Evolutionary conservation across 2,113 vertebrate genomes (phyloP).

Genomic region (Calyptommatus sinebrachiatus): DNA sequence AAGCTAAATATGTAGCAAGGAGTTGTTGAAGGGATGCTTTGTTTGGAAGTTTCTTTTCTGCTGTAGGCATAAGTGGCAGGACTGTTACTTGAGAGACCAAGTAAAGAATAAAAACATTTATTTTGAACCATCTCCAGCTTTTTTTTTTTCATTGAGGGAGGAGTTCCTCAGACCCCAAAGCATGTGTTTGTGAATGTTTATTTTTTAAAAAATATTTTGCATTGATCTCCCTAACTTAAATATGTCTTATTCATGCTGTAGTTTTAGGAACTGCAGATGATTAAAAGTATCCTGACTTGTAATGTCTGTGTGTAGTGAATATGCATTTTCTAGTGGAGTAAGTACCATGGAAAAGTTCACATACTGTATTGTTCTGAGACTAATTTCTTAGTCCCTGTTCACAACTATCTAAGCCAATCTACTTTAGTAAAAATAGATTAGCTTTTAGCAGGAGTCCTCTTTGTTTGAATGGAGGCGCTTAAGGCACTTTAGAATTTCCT

Average conservation of each 20-base stretch:
- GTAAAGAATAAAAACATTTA: not conserved
- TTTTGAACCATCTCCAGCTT: not conserved
- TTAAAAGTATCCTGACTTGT: not conserved
- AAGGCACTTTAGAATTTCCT: too few species aligned
- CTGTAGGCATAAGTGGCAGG: not conserved
- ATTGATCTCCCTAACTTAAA: not conserved
- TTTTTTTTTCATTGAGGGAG: not conserved
- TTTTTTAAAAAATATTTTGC: not conserved
- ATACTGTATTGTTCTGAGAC: too few species aligned
- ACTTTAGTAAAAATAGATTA: too few species aligned
- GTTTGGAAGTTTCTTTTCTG: not conserved
- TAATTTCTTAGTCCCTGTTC: too few species aligned
- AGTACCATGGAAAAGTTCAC: too few species aligned
- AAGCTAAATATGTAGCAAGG: conserved; percentile 13
- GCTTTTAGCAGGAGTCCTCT: too few species aligned
- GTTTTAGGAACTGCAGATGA: not conserved
- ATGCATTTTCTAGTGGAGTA: too few species aligned
- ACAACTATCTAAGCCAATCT: too few species aligned
- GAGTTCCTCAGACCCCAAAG: not conserved
- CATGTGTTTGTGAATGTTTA: not conserved
- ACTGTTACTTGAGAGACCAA: not conserved
- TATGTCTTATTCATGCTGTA: not conserved
- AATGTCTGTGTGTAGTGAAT: not conserved
- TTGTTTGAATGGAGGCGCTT: too few species aligned
- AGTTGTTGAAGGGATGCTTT: not conserved